Conservation (phyloP, 2,113 vertebrate species). For the Panurus biarmicus region DNA sequence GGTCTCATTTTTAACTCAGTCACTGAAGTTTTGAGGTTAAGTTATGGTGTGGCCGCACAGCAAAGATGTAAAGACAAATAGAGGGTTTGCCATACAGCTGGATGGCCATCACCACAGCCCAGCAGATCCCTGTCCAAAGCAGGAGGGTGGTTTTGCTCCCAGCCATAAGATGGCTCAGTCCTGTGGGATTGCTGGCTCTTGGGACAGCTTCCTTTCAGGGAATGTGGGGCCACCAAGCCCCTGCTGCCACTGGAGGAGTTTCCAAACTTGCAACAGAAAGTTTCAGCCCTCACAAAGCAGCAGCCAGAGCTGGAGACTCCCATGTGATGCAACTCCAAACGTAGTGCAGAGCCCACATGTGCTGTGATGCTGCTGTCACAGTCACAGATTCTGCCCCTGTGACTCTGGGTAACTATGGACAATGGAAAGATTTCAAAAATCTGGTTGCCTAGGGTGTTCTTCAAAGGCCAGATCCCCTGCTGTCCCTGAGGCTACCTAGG, state of each 20-base stretch:
- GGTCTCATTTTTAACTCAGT: neutral
- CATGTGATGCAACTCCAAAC: neutral
- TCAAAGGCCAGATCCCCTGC: neutral
- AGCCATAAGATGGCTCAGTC: neutral
- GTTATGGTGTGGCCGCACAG: neutral
- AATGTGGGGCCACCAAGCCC: accelerated
- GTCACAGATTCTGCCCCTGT: neutral
- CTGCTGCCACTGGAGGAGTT: neutral
- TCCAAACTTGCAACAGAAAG: neutral
- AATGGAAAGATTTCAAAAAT: neutral
- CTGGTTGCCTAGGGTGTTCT: neutral
- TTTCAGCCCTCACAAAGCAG: neutral
- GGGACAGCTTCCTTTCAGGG: neutral
- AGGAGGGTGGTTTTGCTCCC: neutral
- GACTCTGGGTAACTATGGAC: neutral
- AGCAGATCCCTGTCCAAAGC: neutral
- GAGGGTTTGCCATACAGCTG: neutral
- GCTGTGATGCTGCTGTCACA: neutral
- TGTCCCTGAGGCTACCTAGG: neutral
- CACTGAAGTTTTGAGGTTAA: neutral
- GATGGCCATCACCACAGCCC: neutral
- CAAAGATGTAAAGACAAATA: neutral
- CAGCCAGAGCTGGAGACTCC: neutral
- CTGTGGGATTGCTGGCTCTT: neutral
- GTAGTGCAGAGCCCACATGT: neutral